Base-by-base conservation (phyloP, 2,113 vertebrate species). In the Grus americana region DNA sequence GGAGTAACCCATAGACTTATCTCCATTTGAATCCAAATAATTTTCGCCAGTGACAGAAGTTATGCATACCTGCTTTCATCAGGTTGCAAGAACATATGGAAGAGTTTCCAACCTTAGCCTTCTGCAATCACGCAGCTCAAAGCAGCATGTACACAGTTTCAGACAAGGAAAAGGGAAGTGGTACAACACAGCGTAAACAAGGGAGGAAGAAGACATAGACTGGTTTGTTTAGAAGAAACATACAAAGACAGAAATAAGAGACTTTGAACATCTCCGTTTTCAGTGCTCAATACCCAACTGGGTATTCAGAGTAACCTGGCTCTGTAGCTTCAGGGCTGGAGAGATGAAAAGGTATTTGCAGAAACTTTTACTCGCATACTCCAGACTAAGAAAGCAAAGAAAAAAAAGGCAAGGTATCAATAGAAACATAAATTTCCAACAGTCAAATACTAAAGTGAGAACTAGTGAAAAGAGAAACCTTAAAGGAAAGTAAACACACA, bases 341-440 rank as follows among this genome's bases (percentile, higher is more conserved):
- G 93, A 96, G 97, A 71, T 88, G 97, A 70, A 86, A 92, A 95
- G 88, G 93, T 72, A 68, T 85, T 95, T 88, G 93, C 79, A 97
- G 96, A 96, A 86, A 82, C 84, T 95, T 97, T 97, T 95, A 97
- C 95, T 79, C 0, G 44, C 76, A 93, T 29, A 92, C 67, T 93
- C 96, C 97, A 97, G 94, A 97, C 96, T 97, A 97, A 97, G 96
- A 97, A 96, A 97, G 97, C 76, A 97, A 95, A 63, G 96, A 86
- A 75, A 96, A 96, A 90, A 93, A 95, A 97, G 88, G 91, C 46
- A 94, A 87, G 72, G 72, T 84, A 88, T 97, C 91, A 96, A 88
- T 67, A 92, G 91, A 94, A 94, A 71, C 67, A 83, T 9, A 94
- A 70, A 88, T 79, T 83, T 55, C 55, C 79, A 93, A 66, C 52